phyloP scores from a whole-genome alignment of 2,888 invertebrate genomes.

The Limnephilus marmoratus region DNA sequence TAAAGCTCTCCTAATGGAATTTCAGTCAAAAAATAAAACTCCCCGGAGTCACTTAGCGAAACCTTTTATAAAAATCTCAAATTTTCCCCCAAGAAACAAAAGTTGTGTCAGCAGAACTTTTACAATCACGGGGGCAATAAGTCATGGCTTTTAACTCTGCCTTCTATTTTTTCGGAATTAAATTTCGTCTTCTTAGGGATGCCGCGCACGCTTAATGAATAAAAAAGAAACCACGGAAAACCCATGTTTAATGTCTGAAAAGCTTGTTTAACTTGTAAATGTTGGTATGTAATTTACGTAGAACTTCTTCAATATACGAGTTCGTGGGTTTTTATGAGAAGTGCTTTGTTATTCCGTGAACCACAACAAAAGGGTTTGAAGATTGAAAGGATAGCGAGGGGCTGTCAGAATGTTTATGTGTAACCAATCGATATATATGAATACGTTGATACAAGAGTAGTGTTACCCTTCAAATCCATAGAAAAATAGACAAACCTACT shows the following conservation, averaged over 20 bases:
- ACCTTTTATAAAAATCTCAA: neutral
- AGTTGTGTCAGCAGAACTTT: constrained; percentile 57
- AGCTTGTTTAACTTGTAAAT: neutral
- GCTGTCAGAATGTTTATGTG: neutral
- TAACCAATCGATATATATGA: neutral
- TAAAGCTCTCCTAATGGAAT: neutral
- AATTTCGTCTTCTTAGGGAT: neutral
- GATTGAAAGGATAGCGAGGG: neutral
- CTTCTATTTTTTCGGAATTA: constrained; percentile 47
- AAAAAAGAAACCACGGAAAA: constrained; percentile 8
- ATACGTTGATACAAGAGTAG: too few relatives aligned
- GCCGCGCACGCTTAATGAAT: constrained; percentile 40
- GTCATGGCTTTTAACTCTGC: constrained; percentile 48
- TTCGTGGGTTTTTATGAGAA: neutral
- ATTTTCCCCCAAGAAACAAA: neutral
- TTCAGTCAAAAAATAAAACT: neutral
- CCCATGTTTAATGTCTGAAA: neutral
- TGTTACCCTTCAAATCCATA: neutral
- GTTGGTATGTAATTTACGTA: neutral
- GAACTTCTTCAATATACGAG: neutral
- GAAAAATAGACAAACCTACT: too few relatives aligned
- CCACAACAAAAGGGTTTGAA: neutral
- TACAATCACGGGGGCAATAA: constrained; percentile 60
- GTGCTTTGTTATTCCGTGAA: neutral
- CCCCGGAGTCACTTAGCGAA: neutral